These are phyloP conservation scores for Paramormyrops hopkinsi DNA, from an alignment of 2,797 vertebrate species.

Conservation along the genomic window DNA sequence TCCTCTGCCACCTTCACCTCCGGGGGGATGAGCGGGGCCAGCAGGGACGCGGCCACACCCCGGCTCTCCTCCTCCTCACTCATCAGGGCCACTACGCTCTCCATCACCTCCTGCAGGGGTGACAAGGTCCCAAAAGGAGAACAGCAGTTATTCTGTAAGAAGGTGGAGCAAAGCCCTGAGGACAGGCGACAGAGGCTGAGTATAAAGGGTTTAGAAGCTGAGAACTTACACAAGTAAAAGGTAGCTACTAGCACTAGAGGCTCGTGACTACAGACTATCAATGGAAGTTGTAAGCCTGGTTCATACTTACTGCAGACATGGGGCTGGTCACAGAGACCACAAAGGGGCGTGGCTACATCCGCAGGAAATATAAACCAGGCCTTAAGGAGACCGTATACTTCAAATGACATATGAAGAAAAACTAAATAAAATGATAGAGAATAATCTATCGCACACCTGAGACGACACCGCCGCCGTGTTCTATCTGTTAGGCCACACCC, in stretches of 20 bases:
- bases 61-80: conserved; percentile 81
- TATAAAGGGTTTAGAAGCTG: not conserved
- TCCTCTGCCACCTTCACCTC: conserved; percentile 93
- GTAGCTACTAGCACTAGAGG: not conserved
- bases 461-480: not conserved
- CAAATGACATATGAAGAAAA: not conserved
- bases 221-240: not conserved
- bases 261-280: not conserved
- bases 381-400: not conserved
- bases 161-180: not conserved
- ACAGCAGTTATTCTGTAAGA: not conserved
- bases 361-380: not conserved
- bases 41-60: conserved; percentile 85
- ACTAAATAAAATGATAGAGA: not conserved
- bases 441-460: not conserved
- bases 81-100: conserved; percentile 85
- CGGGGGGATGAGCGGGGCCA: conserved; percentile 81
- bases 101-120: conserved; percentile 78
- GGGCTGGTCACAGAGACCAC: not conserved
- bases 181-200: not conserved
- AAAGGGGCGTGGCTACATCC: not conserved
- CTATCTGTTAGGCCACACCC: not conserved
- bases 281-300: not conserved
- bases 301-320: not conserved
- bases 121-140: not conserved